Evolutionary conservation across 2,113 vertebrate species (phyloP), one percentile per base, ranked within the genome.

Genomic region (Phalacrocorax aristotelis): DNA sequence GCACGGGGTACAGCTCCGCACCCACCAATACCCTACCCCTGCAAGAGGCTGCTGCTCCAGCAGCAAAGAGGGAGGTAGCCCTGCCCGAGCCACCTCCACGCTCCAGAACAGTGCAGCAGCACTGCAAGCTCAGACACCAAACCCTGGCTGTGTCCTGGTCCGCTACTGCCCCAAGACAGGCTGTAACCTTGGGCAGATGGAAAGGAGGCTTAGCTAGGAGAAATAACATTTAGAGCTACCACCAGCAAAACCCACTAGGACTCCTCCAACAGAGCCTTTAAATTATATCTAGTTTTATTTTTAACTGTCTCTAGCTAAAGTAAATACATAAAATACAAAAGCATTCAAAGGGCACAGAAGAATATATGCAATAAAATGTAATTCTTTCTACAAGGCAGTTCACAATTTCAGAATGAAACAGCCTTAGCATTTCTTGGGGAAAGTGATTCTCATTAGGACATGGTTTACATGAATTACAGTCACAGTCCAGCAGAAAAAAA

Each of bases 251-350:
- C 16, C 36, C 62, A n/a, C 44, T 13, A 72, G 9, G 19, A 61
- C 30, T 87, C 49, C 85, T 85, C 78, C 4, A 15, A 54, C 78
- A 94, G 52, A 93, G 44, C 16, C 49, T 22, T 85, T 80, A 85
- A 84, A 95, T 95, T 81, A 87, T 87, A 91, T 86, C 42, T 25
- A 49, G 72, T 79, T 96, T 95, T 95, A 95, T 85, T 95, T 93
- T 96, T 83, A 96, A 81, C 78, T 93, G 29, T 86, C 7, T 6
- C 76, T 70, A 83, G 70, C 70, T 76, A 32, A 87, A 94, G 62
- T 61, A 96, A 96, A 96, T 83, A 87, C 36, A 54, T 93, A 93
- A 96, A 93, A 95, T 80, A 94, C 32, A 46, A 58, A 83, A 61
- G 62, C 61, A 54, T 62, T 89, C 84, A 91, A 88, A 96, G 78